A percentile compares a stretch with the other conserved stretches of the same genome.
Conservation (phyloP, 1,140 invertebrate genomes). For the Ips typographus region DNA sequence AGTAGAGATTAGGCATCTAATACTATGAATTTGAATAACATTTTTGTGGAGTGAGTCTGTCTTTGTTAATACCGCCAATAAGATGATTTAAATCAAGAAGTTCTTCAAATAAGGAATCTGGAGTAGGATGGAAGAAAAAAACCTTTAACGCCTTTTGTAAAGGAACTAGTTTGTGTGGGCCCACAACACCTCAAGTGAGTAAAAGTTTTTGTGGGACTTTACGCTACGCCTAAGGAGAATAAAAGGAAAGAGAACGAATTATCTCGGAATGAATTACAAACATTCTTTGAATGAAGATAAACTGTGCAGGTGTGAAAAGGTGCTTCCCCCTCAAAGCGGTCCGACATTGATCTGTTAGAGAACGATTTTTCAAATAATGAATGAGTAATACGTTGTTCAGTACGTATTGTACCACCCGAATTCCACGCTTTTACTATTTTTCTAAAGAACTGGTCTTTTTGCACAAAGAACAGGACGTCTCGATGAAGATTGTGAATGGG, state of each 20-base stretch:
- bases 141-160: too few species aligned
- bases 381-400: constrained; percentile 2
- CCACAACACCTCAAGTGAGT: neutral
- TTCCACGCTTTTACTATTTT: constrained; percentile 20
- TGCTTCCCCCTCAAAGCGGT: neutral
- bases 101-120: too few species aligned
- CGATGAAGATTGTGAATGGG: constrained; percentile 8
- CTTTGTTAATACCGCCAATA: too few species aligned
- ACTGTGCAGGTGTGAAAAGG: constrained; percentile 9
- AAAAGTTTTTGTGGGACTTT: neutral
- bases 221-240: neutral
- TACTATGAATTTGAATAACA: constrained; percentile 12
- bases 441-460: constrained; percentile 6
- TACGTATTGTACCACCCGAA: constrained; percentile 18
- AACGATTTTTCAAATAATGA: neutral
- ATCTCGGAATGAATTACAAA: constrained; percentile 5
- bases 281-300: constrained; percentile 9
- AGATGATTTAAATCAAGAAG: too few species aligned
- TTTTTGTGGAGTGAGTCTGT: neutral
- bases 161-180: neutral
- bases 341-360: neutral
- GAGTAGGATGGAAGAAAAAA: too few species aligned
- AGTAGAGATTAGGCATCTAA: constrained; percentile 18
- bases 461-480: constrained; percentile 23
- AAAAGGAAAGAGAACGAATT: neutral